Base-by-base conservation (phyloP, 1,140 invertebrate genomes). In the Hestina assimilis region DNA sequence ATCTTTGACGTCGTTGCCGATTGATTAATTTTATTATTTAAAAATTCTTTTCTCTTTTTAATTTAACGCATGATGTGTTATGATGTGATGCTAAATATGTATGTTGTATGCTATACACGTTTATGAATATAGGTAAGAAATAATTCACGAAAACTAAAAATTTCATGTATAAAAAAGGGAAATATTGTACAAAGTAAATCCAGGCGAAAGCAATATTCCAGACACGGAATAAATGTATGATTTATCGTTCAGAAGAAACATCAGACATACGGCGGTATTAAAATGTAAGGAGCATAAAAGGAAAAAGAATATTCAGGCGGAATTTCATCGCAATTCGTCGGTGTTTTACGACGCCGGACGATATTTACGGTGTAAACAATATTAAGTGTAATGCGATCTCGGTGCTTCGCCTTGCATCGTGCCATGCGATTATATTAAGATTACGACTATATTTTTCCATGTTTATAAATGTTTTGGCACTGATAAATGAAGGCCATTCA, bases 331-430 rank as follows among this genome's bases (percentile, higher is more conserved):
- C 12, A 42, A 23, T 24, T 33, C 41, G 35, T 43, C 51, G 21
- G 1, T 20, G 24, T 41, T 21, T 33, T 48, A 21, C 19, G 20
- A 48, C 8, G 7, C 29, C 12, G 19, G 11, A 6, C 17, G 7
- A 9, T 42, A 7, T 50, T 59, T 59, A 42, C 17, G 12, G 21
- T 42, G 51, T 23, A 54, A 60, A 50, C 51, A 60, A 38, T 48
- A 41, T 55, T 48, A 48, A 60, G 51, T 26, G 45, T 35, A 28
- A 42, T 40, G 24, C 19, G 14, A 48, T 23, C 6, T 17, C 15
- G 33, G 5, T 38, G 14, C 14, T 8, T 19, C 8, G 33, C 33
- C 33, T 12, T 9, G 24, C 42, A 45, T 26, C 42, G 42, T 45
- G 42, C 41, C n/a, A 26, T 4, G 41, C 15, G 23, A 45, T 45